Evolutionary conservation across 2,797 vertebrate genomes (phyloP).

Genomic region (Hyperoplus lanceolatus): DNA sequence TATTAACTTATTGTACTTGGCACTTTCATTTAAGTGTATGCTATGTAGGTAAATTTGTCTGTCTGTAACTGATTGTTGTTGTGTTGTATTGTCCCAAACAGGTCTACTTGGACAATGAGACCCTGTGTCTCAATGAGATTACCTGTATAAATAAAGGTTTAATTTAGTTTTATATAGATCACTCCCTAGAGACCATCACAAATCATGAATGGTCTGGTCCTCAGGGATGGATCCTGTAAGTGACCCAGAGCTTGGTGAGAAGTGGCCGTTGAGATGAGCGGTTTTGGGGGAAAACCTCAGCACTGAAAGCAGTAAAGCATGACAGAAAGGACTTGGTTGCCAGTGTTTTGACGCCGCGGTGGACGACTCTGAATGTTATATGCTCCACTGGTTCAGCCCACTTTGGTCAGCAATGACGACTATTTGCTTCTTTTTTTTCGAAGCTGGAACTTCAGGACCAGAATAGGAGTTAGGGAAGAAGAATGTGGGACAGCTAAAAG

Average conservation of each 20-base stretch:
- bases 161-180: not conserved
- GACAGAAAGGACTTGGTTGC: constrained; percentile 37
- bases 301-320: constrained; percentile 56
- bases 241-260: constrained; percentile 53
- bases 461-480: constrained; percentile 4
- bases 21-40: too few relatives aligned
- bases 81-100: too few relatives aligned
- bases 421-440: constrained; percentile 13
- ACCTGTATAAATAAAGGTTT: not conserved
- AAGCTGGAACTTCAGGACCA: constrained; percentile 37
- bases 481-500: not conserved
- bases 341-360: constrained; percentile 59
- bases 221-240: constrained; percentile 57
- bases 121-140: not conserved
- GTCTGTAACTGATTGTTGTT: too few relatives aligned
- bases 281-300: constrained; percentile 65
- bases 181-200: constrained; percentile 53
- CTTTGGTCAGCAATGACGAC: constrained; percentile 38
- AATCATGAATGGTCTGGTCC: constrained; percentile 51
- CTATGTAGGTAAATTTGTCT: too few relatives aligned
- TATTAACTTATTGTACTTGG: too few relatives aligned
- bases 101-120: not conserved
- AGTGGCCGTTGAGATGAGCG: constrained; percentile 59
- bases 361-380: constrained; percentile 35
- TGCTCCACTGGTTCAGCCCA: constrained; percentile 9